Percentiles rank a stretch among this genome's conserved stretches.
Conservation (phyloP, 2,113 vertebrate genomes). For the Xyrauchen texanus region DNA sequence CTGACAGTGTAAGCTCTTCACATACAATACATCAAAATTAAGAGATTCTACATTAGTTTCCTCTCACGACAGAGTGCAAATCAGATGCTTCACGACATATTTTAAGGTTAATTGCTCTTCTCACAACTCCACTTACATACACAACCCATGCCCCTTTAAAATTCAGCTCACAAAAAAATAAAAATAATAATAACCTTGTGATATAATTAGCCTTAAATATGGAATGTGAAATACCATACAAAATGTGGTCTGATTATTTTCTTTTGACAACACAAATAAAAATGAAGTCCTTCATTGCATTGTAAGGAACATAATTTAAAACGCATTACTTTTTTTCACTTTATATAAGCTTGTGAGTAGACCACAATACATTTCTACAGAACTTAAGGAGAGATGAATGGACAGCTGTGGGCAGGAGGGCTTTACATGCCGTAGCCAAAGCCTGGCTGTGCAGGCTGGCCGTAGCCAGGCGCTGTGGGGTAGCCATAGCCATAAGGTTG, state of each 20-base stretch:
- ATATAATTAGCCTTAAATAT: conserved; percentile 81
- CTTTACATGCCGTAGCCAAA: conserved; percentile 97
- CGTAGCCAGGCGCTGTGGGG: conserved; percentile 83
- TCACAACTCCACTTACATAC: conserved; percentile 72
- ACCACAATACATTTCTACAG: conserved; percentile 86
- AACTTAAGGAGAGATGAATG: conserved; percentile 81
- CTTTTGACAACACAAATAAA: conserved; percentile 81
- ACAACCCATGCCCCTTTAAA: conserved; percentile 61
- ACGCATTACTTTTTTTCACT: conserved; percentile 72
- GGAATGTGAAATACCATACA: conserved; percentile 88
- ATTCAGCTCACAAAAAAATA: conserved; percentile 29
- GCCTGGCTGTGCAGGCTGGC: conserved; percentile 84
- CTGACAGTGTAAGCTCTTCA: conserved; percentile 93
- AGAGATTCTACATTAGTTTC: conserved; percentile 89
- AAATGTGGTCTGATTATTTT: conserved; percentile 81
- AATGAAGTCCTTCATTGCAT: conserved; percentile 89
- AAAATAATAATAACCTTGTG: conserved; percentile 68
- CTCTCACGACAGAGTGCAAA: conserved; percentile 95
- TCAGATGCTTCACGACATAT: conserved; percentile 92
- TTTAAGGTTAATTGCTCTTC: conserved; percentile 80
- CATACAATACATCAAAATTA: conserved; percentile 85
- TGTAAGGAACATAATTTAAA: conserved; percentile 75
- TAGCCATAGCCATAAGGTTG: conserved; percentile 95
- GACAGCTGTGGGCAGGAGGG: conserved; percentile 61
- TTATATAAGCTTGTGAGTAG: conserved; percentile 84